These are phyloP conservation scores for Gobiocypris rarus DNA, from an alignment of 2,113 vertebrate species.

Conservation along the genomic window DNA sequence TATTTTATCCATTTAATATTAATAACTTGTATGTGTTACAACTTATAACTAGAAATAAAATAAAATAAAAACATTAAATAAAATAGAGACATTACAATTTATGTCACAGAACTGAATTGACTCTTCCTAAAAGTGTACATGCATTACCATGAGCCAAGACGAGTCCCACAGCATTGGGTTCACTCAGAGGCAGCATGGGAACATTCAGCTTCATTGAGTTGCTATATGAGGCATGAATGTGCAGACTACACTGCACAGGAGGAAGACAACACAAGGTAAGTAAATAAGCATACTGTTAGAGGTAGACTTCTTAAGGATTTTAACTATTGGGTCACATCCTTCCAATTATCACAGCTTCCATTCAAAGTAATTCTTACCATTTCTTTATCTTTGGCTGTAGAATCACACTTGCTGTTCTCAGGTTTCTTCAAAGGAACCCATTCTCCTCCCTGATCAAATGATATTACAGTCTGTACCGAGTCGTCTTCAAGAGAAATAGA, in stretches of 20 bases:
- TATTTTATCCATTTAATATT: no score
- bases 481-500: constrained; percentile 72
- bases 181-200: constrained; percentile 87
- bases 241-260: constrained; percentile 87
- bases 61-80: background rate
- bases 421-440: constrained; percentile 86
- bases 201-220: constrained; percentile 90
- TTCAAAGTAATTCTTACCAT: constrained; percentile 73
- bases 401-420: constrained; percentile 83
- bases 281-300: constrained; percentile 25
- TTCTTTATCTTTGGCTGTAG: constrained; percentile 82
- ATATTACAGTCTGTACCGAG: constrained; percentile 88
- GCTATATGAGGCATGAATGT: constrained; percentile 92
- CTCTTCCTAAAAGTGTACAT: background rate
- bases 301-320: background rate
- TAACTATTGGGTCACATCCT: background rate
- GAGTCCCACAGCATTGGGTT: constrained; percentile 90
- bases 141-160: constrained; percentile 89
- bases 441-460: constrained; percentile 90
- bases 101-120: background rate
- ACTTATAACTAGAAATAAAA: background rate
- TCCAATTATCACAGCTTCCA: background rate
- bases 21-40: no score
- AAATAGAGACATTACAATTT: background rate
- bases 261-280: constrained; percentile 39